Percentiles rank a stretch among this genome's conserved stretches.
Conservation (phyloP, 2,797 vertebrate species). For the Sebastes trivittatus region DNA sequence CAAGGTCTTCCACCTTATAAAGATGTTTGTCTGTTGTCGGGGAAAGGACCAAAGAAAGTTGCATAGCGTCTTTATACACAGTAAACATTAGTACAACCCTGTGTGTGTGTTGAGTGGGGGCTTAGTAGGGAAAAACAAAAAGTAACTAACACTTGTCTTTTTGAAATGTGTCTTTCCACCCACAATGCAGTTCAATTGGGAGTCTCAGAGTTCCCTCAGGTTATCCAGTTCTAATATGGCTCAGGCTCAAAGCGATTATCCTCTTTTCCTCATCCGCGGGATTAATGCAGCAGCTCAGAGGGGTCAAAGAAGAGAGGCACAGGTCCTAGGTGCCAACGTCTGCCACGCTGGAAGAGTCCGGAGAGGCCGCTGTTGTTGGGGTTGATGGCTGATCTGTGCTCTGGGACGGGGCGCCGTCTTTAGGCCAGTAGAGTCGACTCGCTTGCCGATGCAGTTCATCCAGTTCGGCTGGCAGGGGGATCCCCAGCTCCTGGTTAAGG, state of each 20-base stretch:
- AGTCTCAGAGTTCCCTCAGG: conserved; percentile 46
- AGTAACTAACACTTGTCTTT: conserved; percentile 41
- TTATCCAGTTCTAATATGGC: conserved; percentile 68
- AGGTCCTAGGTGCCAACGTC: conserved; percentile 63
- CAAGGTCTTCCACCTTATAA: neutral
- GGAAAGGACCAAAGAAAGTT: neutral
- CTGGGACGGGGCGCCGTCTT: conserved; percentile 60
- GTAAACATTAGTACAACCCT: conserved; percentile 50
- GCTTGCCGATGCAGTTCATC: conserved; percentile 92
- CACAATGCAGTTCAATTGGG: conserved; percentile 22
- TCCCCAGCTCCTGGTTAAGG: conserved; percentile 92
- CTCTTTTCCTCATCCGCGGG: conserved; percentile 38
- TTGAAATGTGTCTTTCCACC: conserved; percentile 70
- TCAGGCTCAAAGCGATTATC: conserved; percentile 20
- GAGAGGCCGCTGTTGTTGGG: conserved; percentile 71
- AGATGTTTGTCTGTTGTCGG: conserved; percentile 3
- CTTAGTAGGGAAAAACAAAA: neutral
- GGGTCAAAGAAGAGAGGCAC: neutral
- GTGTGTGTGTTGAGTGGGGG: conserved; percentile 6
- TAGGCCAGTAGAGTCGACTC: conserved; percentile 85
- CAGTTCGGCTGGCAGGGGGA: conserved; percentile 92
- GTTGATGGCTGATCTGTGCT: conserved; percentile 24
- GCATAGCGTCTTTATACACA: conserved; percentile 12
- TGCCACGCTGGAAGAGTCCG: conserved; percentile 67
- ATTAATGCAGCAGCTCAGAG: conserved; percentile 65